A percentile compares a stretch with the other conserved stretches of the same genome.
Conservation (phyloP, 2,113 vertebrate species). For the Echinops telfairi region DNA sequence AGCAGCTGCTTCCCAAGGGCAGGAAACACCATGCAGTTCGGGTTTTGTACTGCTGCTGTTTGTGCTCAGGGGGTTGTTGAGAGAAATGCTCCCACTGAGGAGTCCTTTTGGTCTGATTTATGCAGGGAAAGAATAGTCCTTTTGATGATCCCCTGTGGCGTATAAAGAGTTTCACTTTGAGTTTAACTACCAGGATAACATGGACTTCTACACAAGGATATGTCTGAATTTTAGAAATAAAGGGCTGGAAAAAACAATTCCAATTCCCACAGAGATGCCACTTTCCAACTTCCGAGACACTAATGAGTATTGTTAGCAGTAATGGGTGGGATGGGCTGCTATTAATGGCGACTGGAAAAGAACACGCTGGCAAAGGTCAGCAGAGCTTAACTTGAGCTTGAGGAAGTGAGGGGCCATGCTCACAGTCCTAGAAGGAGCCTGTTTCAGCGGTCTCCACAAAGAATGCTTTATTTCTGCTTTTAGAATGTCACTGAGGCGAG, state of each 20-base stretch:
- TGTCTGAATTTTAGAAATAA: constrained; percentile 37
- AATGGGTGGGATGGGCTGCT: constrained; percentile 11
- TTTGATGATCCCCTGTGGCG: constrained; percentile 46
- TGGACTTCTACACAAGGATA: constrained; percentile 4
- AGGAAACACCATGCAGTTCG: background rate
- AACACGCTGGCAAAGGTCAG: constrained; percentile 73
- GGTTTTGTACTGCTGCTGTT: constrained; percentile 42
- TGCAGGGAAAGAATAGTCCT: background rate
- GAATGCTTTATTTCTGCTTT: constrained; percentile 70
- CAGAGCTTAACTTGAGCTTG: constrained; percentile 45
- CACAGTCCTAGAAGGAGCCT: constrained; percentile 44
- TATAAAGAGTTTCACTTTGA: constrained; percentile 50
- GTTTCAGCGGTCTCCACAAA: constrained; percentile 77
- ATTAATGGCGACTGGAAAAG: constrained; percentile 62
- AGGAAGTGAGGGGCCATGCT: constrained; percentile 71
- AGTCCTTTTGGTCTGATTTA: constrained; percentile 43
- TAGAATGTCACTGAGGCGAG: constrained; percentile 54
- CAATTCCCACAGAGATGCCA: background rate
- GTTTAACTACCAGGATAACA: constrained; percentile 37
- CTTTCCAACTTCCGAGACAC: constrained; percentile 18
- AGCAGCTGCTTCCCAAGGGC: constrained; percentile 61
- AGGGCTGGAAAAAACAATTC: constrained; percentile 12
- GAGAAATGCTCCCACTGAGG: constrained; percentile 50
- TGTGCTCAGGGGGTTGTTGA: constrained; percentile 36
- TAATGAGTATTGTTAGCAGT: background rate